Evolutionary conservation across 2,888 invertebrate genomes (phyloP).

Genomic region (Trachelus tabidus): DNA sequence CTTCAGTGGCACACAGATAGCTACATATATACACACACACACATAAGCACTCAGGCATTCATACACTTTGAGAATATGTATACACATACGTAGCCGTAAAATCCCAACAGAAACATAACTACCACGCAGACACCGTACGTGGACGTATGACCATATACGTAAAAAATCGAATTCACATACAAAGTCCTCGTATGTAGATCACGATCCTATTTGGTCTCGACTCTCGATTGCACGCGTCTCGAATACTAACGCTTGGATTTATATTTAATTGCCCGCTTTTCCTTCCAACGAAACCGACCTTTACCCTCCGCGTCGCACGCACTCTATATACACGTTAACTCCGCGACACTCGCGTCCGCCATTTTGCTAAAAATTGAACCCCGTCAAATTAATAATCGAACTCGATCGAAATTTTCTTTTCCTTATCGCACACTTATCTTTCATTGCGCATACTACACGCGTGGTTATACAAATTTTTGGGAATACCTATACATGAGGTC

Average conservation of each 20-base stretch:
- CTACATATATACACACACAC: conserved; percentile 11
- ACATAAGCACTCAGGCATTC: conserved; percentile 18
- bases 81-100: conserved; percentile 24
- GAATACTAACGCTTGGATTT: conserved; percentile 20
- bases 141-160: not conserved
- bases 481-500: not conserved
- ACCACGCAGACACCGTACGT: too few species aligned
- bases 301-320: not conserved
- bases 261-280: conserved; percentile 31
- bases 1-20: conserved; percentile 32
- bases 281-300: not conserved
- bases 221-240: not conserved
- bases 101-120: too few species aligned
- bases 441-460: not conserved
- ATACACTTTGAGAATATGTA: conserved; percentile 6
- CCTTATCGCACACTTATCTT: not conserved
- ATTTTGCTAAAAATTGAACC: not conserved
- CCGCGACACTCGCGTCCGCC: not conserved
- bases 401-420: not conserved
- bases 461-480: too few species aligned
- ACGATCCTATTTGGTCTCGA: not conserved
- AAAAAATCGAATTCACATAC: not conserved
- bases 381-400: not conserved
- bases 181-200: not conserved
- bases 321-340: not conserved